Conservation (phyloP, 2,888 invertebrate genomes). For the Cantharis flavilabris region DNA sequence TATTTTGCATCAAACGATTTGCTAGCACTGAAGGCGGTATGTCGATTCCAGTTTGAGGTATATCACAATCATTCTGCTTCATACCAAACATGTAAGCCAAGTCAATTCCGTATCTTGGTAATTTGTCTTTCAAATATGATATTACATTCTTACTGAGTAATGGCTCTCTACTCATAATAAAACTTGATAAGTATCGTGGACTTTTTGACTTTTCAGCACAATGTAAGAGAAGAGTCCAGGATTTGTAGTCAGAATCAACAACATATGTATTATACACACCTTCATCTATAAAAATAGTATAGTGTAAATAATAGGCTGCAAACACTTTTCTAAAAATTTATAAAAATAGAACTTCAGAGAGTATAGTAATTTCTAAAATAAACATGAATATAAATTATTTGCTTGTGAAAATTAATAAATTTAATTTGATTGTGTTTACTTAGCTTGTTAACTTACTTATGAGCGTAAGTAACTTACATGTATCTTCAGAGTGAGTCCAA, state of each 20-base stretch:
- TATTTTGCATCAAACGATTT: slow-evolving; percentile 39
- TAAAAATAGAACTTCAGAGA: neutral
- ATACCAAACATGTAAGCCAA: slow-evolving; percentile 83
- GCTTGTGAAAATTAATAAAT: neutral
- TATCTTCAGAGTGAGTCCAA: slow-evolving; percentile 85
- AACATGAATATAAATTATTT: neutral
- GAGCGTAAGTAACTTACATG: slow-evolving; percentile 63
- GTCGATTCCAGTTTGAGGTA: slow-evolving; percentile 51
- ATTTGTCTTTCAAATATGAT: slow-evolving; percentile 76
- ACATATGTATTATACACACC: slow-evolving; percentile 88
- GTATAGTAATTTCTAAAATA: no score
- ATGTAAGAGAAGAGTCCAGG: slow-evolving; percentile 82
- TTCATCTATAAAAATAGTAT: slow-evolving; percentile 66
- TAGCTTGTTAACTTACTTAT: neutral
- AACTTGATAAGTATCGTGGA: slow-evolving; percentile 79
- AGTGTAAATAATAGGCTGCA: neutral
- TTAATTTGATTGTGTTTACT: neutral
- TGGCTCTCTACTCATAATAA: slow-evolving; percentile 72
- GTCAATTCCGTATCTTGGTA: slow-evolving; percentile 83
- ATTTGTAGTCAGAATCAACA: slow-evolving; percentile 80
- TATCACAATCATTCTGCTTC: slow-evolving; percentile 70
- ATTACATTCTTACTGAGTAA: slow-evolving; percentile 69
- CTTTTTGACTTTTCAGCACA: slow-evolving; percentile 83
- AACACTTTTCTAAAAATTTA: neutral
- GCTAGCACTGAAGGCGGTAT: slow-evolving; percentile 45